Conservation (phyloP, 1,140 invertebrate species). For the Pseudomyrmex pallidus region DNA sequence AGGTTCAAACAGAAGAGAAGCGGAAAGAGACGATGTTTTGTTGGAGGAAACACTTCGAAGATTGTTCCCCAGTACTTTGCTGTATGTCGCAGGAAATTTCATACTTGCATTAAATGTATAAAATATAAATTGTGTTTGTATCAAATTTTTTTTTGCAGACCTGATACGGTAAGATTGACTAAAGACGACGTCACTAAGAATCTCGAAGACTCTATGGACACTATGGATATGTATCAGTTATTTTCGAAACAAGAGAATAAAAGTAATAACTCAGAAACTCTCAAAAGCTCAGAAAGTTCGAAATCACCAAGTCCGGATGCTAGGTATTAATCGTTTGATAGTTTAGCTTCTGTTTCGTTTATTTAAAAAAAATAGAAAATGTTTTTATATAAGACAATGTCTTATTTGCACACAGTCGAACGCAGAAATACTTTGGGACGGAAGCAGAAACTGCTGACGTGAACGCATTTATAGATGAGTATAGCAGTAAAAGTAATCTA, state of each 20-base stretch:
- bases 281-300: slow-evolving; percentile 80
- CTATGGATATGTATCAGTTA: slow-evolving; percentile 88
- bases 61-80: slow-evolving; percentile 86
- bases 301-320: slow-evolving; percentile 78
- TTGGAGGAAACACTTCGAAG: slow-evolving; percentile 88
- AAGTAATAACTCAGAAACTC: slow-evolving; percentile 72
- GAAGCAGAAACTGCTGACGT: slow-evolving; percentile 88
- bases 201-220: slow-evolving; percentile 87
- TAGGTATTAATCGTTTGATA: slow-evolving; percentile 49
- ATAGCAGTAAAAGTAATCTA: slow-evolving; percentile 86
- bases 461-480: slow-evolving; percentile 87
- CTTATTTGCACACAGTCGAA: slow-evolving; percentile 52
- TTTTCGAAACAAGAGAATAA: slow-evolving; percentile 87
- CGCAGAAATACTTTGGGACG: slow-evolving; percentile 87
- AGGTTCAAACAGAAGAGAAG: slow-evolving; percentile 85
- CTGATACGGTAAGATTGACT: slow-evolving; percentile 78
- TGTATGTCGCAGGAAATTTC: slow-evolving; percentile 77
- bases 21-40: slow-evolving; percentile 88
- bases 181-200: slow-evolving; percentile 83
- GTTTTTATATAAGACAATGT: background rate
- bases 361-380: background rate
- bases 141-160: slow-evolving; percentile 57
- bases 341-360: too few species aligned
- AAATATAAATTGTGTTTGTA: background rate
- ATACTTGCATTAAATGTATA: slow-evolving; percentile 16